These are phyloP conservation scores for zebrafish (Danio rerio) DNA, from an alignment of 2,113 vertebrate species.

Conservation along the genomic window DNA sequence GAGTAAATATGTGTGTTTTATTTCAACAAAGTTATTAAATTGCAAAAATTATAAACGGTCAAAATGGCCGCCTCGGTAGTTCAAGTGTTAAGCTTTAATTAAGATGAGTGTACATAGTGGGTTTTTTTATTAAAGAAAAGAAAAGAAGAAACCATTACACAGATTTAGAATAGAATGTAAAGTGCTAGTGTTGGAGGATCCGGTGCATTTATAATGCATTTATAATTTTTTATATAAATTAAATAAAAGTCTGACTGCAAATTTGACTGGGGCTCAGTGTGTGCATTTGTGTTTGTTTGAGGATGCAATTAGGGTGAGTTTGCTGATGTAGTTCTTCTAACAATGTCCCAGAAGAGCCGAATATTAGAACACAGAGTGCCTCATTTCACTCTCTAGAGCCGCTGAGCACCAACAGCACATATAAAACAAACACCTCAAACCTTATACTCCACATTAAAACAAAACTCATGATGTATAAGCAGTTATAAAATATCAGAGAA, in stretches of 20 bases:
- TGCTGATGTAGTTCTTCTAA: conserved; percentile 52
- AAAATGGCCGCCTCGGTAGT: too few relatives aligned
- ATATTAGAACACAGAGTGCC: conserved; percentile 1
- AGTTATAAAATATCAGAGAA: not conserved
- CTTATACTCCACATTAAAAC: not conserved
- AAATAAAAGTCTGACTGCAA: not conserved
- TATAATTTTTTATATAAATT: not conserved
- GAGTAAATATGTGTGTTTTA: too few relatives aligned
- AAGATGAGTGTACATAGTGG: too few relatives aligned
- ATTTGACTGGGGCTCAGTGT: not conserved
- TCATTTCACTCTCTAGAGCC: conserved; percentile 13
- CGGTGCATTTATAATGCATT: too few relatives aligned
- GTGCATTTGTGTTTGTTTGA: conserved; percentile 1
- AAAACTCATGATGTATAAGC: not conserved
- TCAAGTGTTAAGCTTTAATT: too few relatives aligned
- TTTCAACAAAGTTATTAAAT: too few relatives aligned
- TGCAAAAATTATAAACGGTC: too few relatives aligned
- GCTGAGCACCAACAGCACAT: not conserved
- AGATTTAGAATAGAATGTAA: too few relatives aligned
- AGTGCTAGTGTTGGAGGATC: too few relatives aligned
- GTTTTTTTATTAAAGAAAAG: too few relatives aligned
- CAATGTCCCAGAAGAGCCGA: conserved; percentile 55
- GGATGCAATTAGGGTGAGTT: conserved; percentile 38
- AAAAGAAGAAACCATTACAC: too few relatives aligned
- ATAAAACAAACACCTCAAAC: conserved; percentile 17